phyloP scores from a whole-genome alignment of 2,888 invertebrate genomes.

The Trimorus sp. region DNA sequence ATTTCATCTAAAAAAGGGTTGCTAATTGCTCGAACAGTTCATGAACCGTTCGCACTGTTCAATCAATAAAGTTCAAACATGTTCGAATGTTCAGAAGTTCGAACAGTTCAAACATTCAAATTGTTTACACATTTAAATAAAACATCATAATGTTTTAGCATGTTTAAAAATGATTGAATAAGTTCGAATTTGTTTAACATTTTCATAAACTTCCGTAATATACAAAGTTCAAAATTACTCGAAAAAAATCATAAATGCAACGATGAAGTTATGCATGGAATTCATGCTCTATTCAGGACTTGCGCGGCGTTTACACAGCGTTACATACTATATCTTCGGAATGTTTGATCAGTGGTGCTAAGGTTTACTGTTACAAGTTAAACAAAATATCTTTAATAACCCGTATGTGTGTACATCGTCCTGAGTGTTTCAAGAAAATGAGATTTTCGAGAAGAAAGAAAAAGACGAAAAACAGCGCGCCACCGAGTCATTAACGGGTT shows the following conservation, averaged over 20 bases:
- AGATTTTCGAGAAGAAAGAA: slow-evolving; percentile 13
- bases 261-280: slow-evolving; percentile 45
- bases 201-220: no score
- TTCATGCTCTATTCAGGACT: slow-evolving; percentile 50
- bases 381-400: slow-evolving; percentile 62
- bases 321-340: slow-evolving; percentile 49
- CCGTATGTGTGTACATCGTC: slow-evolving; percentile 34
- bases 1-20: no score
- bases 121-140: no score
- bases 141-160: no score
- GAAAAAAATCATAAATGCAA: slow-evolving; percentile 40
- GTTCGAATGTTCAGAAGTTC: no score
- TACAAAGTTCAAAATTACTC: slow-evolving; percentile 35
- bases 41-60: no score
- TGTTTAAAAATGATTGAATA: no score
- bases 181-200: no score
- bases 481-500: slow-evolving; percentile 23
- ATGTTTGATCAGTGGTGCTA: slow-evolving; percentile 50
- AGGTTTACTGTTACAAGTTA: slow-evolving; percentile 51
- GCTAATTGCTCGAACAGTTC: no score
- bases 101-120: no score
- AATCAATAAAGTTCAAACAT: no score
- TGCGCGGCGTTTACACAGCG: slow-evolving; percentile 46
- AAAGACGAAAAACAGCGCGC: neutral
- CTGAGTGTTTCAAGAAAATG: slow-evolving; percentile 41